Conservation (phyloP, 2,888 invertebrate species). For the Drosophila peninsularis region DNA sequence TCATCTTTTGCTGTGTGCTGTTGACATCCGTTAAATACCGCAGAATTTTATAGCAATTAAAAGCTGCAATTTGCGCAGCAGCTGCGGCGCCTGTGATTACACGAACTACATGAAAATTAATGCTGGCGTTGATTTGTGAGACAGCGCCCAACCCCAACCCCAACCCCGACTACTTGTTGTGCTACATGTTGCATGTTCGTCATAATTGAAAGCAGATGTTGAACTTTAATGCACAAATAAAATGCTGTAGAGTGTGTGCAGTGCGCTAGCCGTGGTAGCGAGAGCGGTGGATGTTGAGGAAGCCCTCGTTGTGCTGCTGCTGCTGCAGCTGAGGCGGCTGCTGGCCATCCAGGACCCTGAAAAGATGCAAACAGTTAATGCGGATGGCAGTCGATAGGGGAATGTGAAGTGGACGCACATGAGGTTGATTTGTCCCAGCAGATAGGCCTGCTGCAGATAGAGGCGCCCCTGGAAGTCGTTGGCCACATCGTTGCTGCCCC, state of each 20-base stretch:
- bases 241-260: background rate
- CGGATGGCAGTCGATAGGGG: too few species aligned
- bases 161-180: background rate
- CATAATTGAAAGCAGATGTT: constrained; percentile 67
- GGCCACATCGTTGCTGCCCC: constrained; percentile 36
- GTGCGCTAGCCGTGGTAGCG: constrained; percentile 20
- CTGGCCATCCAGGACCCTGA: constrained; percentile 7
- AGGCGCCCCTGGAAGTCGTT: constrained; percentile 21
- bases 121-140: constrained; percentile 52
- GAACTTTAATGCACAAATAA: constrained; percentile 21
- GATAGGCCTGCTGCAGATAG: constrained; percentile 20
- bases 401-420: constrained; percentile 9
- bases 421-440: constrained; percentile 12
- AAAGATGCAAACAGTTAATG: background rate
- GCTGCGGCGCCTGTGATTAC: constrained; percentile 51
- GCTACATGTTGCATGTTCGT: constrained; percentile 34
- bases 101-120: constrained; percentile 46
- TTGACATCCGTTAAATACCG: constrained; percentile 52
- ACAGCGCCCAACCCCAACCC: background rate
- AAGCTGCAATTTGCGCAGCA: constrained; percentile 39
- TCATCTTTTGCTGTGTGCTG: constrained; percentile 29
- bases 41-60: constrained; percentile 38
- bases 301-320: background rate
- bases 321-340: background rate
- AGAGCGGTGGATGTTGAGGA: background rate